Conservation (phyloP, 2,797 vertebrate species). For the Eurystomus glaucurus region DNA sequence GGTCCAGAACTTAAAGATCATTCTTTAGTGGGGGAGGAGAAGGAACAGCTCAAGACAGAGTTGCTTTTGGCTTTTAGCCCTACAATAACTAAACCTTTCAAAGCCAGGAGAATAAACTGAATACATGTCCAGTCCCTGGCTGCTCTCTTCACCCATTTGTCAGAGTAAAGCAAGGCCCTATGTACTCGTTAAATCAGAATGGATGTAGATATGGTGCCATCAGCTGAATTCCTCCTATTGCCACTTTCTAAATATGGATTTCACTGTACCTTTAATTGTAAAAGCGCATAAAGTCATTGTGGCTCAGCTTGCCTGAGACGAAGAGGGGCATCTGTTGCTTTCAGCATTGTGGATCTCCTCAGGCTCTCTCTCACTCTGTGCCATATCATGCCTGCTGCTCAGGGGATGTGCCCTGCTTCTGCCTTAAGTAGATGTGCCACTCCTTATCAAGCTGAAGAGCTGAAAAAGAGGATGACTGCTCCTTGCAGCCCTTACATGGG, state of each 20-base stretch:
- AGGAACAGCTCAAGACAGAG: not conserved
- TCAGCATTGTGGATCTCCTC: not conserved
- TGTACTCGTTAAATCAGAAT: not conserved
- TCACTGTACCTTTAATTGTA: not conserved
- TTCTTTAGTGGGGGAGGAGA: conserved; percentile 47
- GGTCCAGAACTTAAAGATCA: conserved; percentile 51
- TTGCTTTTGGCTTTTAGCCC: conserved; percentile 56
- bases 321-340: not conserved
- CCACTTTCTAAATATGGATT: not conserved
- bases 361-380: not conserved
- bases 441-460: not conserved
- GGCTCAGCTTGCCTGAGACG: not conserved
- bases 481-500: not conserved
- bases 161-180: not conserved
- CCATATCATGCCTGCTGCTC: not conserved
- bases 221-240: not conserved
- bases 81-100: conserved; percentile 36
- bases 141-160: not conserved
- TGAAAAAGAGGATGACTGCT: not conserved
- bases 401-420: not conserved
- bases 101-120: conserved; percentile 37
- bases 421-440: not conserved
- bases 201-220: not conserved
- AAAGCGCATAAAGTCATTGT: not conserved
- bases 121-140: not conserved